Base-by-base conservation (phyloP, 2,888 invertebrate species). In the Noctua janthina region DNA sequence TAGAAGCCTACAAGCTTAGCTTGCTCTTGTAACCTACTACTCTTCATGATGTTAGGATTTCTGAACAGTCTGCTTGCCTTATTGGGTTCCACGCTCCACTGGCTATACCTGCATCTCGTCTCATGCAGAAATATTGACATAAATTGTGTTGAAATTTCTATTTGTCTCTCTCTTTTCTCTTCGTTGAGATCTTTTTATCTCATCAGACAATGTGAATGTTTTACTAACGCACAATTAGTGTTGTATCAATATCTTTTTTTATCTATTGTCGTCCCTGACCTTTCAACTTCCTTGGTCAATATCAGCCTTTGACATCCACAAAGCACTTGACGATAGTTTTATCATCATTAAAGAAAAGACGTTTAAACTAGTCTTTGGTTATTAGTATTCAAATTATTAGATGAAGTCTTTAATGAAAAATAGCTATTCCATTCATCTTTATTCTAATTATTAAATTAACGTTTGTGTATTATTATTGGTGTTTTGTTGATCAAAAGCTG, bases 201-300 rank as follows among this genome's bases (percentile, higher is more conserved):
- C 39, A 43, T 2, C 23, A 23, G 11, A 67, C 66, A 39, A 29
- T 35, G 29, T 62, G 6, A 51, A 15, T 15, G n/a, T 62, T 59
- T 59, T 59, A 62, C 7, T 62, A 29, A 29, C 29, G 0, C 29
- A 62, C 15, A 35, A 29, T 15, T 62, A 75, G 20, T 29, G 23
- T 23, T 7, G 6, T 39, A 17, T 54, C n/a, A 51, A 35, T 43
- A 17, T 11, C 15, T 23, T 8, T 64, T 56, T 73, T 73, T 69
- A 59, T 84, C 46, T 79, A 29, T n/a, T 51, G 23, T 66, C 51
- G 70, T 76, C 69, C 76, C 17, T 82, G 78, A 87, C 76, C 84
- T 81, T 77, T 79, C 43, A 39, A 80, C 76, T 70, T 84, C 39
- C n/a, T 49, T 49, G 29, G 67, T 76, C 13, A 64, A 20, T 78